phyloP scores from a whole-genome alignment of 2,888 invertebrate genomes.

The Ophonus ardosiacus region DNA sequence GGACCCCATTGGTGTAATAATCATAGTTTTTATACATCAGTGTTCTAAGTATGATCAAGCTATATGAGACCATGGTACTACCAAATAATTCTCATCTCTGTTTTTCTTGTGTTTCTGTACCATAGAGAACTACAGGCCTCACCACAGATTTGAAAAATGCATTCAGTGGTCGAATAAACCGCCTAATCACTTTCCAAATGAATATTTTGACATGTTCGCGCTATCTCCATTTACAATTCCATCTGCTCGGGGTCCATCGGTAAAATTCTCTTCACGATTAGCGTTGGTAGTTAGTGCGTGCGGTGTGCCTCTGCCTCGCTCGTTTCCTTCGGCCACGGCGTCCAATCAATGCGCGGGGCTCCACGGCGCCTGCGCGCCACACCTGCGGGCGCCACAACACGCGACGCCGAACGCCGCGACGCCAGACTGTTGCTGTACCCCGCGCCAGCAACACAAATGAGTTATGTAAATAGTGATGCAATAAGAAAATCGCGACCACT shows the following conservation, averaged over 20 bases:
- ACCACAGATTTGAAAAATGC: no score
- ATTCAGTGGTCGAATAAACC: no score
- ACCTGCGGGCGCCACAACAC: conserved; percentile 20
- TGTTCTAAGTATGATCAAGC: neutral
- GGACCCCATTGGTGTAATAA: no score
- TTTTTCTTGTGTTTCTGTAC: no score
- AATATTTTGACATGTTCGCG: no score
- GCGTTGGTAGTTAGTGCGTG: conserved; percentile 16
- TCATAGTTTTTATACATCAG: no score
- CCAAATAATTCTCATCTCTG: no score
- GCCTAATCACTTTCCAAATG: no score
- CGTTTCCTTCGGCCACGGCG: conserved; percentile 28
- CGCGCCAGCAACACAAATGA: neutral
- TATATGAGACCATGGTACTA: neutral
- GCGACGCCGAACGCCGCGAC: neutral
- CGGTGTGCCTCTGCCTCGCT: conserved; percentile 18
- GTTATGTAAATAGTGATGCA: conserved; percentile 46
- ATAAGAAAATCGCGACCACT: conserved; percentile 16
- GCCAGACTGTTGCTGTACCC: conserved; percentile 27
- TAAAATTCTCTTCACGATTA: conserved; percentile 9
- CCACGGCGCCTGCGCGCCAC: conserved; percentile 40
- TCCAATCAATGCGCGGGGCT: conserved; percentile 40
- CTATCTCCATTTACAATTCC: no score
- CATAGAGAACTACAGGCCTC: no score
- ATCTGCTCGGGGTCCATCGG: neutral